A percentile compares a stretch with the other conserved stretches of the same genome.
Evolutionary conservation across 2,113 vertebrate species (phyloP).

Genomic region (Takifugu flavidus): DNA sequence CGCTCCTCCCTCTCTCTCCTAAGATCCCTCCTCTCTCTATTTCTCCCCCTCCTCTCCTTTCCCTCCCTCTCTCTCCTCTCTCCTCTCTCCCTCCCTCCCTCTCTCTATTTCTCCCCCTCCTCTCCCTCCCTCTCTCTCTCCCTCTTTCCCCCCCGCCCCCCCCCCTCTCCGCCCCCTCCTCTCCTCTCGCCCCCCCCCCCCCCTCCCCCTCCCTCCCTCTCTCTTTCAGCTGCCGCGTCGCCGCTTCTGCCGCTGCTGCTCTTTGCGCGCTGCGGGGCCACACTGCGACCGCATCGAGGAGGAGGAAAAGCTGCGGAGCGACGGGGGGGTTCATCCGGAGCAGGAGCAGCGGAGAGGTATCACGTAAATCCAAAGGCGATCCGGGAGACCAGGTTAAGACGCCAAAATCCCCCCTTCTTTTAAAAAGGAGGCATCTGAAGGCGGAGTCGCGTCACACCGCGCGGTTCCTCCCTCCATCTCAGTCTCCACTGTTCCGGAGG

Average conservation of each 20-base stretch:
- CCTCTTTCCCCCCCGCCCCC: no score
- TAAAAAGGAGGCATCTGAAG: conserved; percentile 13
- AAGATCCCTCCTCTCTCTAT: no score
- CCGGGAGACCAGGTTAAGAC: not conserved
- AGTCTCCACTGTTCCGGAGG: conserved; percentile 5
- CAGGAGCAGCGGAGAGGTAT: not conserved
- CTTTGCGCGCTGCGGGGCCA: conserved; percentile 63
- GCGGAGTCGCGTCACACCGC: conserved; percentile 53
- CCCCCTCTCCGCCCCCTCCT: no score
- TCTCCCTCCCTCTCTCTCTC: no score
- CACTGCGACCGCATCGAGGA: conserved; percentile 60
- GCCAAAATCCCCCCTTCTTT: no score
- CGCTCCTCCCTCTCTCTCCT: no score
- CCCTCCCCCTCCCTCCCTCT: not conserved
- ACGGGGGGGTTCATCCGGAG: conserved; percentile 13
- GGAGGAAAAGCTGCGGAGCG: conserved; percentile 37
- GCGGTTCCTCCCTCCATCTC: conserved; percentile 38
- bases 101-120: no score
- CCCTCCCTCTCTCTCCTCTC: no score
- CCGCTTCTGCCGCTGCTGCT: conserved; percentile 37
- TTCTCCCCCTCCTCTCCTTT: no score
- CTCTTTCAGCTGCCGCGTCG: conserved; percentile 14
- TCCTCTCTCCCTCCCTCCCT: no score
- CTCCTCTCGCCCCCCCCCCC: no score
- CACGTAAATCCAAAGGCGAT: not conserved